A percentile compares a stretch with the other conserved stretches of the same genome.
phyloP scores from a whole-genome alignment of 2,888 invertebrate species.

The Nemotelus nigrinus region DNA sequence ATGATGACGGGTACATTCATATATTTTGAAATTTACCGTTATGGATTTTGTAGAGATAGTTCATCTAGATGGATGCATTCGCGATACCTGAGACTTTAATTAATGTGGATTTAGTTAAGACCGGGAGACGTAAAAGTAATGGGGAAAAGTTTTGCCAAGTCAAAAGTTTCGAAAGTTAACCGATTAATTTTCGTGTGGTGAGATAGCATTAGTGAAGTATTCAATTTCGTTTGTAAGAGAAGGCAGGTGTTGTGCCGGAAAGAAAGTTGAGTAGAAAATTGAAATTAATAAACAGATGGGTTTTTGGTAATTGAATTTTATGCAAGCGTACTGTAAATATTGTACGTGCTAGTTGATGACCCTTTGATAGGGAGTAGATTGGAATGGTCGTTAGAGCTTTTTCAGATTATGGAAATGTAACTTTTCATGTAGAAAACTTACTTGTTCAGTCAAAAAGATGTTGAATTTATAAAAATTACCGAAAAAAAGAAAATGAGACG shows the following conservation, averaged over 20 bases:
- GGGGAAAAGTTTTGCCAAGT: background rate
- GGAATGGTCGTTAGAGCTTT: too few species aligned
- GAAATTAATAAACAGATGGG: background rate
- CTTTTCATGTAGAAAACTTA: too few species aligned
- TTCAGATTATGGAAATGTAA: too few species aligned
- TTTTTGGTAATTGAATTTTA: too few species aligned
- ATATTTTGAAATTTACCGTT: background rate
- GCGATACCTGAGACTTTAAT: constrained; percentile 39
- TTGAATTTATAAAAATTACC: too few species aligned
- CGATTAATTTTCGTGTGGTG: constrained; percentile 35
- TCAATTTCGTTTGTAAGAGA: background rate
- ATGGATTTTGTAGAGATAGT: constrained; percentile 24
- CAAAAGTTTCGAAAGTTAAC: constrained; percentile 31
- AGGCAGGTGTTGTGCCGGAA: background rate
- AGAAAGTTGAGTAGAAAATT: background rate
- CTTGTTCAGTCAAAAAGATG: too few species aligned
- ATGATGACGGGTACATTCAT: background rate
- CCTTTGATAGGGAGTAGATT: too few species aligned
- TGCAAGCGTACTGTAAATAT: too few species aligned
- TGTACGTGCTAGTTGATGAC: too few species aligned
- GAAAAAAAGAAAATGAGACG: too few species aligned
- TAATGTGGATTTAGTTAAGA: constrained; percentile 30
- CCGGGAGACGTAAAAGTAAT: background rate
- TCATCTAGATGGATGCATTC: background rate
- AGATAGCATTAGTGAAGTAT: background rate